These are phyloP conservation scores for Drosophila buzzatii DNA, from an alignment of 2,888 invertebrate genomes.

Conservation along the genomic window DNA sequence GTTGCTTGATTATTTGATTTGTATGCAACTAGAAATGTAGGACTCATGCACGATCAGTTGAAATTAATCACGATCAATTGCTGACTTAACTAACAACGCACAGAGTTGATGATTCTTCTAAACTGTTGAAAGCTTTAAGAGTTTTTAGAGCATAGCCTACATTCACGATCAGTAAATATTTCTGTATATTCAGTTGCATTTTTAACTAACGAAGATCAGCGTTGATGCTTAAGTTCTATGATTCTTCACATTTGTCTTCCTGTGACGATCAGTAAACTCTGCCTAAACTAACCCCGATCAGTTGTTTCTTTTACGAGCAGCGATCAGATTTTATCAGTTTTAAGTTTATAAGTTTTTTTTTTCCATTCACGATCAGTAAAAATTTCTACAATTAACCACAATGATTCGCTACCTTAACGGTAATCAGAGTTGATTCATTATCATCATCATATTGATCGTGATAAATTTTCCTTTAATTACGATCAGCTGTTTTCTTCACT, in stretches of 20 bases:
- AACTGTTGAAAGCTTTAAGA: neutral
- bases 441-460: neutral
- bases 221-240: neutral
- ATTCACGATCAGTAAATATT: neutral
- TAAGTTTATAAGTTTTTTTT: no score
- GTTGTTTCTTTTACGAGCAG: no score
- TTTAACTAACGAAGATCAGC: neutral
- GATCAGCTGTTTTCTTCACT: neutral
- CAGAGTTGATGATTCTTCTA: neutral
- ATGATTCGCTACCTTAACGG: no score
- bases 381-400: no score
- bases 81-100: no score
- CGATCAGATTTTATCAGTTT: no score
- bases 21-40: neutral
- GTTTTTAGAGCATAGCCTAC: neutral
- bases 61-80: neutral
- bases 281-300: no score
- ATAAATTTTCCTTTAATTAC: neutral
- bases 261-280: no score
- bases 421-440: neutral
- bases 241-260: no score
- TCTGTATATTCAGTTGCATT: neutral
- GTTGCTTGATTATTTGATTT: neutral
- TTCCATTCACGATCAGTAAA: no score
- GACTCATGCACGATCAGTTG: no score